Conservation (phyloP, 2,888 invertebrate genomes). For the Xanthia icteritia region DNA sequence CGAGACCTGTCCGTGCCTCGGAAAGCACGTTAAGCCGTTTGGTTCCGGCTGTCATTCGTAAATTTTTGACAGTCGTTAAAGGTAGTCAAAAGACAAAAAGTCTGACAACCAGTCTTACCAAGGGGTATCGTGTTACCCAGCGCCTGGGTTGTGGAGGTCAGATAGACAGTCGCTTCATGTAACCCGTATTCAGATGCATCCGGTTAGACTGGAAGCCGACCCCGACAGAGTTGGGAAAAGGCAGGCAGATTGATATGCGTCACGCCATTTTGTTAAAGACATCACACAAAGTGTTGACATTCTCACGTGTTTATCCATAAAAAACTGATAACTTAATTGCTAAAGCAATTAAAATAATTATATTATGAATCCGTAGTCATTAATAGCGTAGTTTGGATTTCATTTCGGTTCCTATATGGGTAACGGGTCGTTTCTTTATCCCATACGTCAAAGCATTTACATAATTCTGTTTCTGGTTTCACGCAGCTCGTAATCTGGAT, state of each 20-base stretch:
- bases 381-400: background rate
- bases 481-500: too few species aligned
- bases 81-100: background rate
- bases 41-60: background rate
- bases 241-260: too few species aligned
- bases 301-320: background rate
- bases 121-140: background rate
- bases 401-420: background rate
- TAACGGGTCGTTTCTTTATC: background rate
- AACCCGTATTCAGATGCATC: too few species aligned
- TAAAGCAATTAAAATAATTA: background rate
- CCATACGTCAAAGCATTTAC: too few species aligned
- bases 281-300: background rate
- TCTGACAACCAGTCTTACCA: background rate
- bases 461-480: too few species aligned
- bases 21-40: background rate
- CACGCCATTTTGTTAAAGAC: background rate
- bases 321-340: background rate
- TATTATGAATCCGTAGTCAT: background rate
- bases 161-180: too few species aligned
- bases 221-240: too few species aligned
- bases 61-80: background rate
- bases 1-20: background rate
- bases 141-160: too few species aligned
- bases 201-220: too few species aligned